These are phyloP conservation scores for Ceyx erithaca DNA, from an alignment of 2,797 vertebrate species.

Conservation along the genomic window DNA sequence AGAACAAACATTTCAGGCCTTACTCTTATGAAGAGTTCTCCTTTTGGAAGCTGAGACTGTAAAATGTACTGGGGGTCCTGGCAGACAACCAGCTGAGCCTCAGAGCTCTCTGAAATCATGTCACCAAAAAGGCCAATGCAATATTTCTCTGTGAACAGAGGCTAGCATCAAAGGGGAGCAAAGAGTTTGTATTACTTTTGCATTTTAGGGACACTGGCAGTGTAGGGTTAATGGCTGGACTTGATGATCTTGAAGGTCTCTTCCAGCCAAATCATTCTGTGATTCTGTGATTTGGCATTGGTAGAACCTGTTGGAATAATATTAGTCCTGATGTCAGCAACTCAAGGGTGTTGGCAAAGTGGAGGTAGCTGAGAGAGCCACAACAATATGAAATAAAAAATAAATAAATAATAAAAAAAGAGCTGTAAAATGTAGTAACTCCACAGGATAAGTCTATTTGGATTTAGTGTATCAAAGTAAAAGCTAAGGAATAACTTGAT, in stretches of 20 bases:
- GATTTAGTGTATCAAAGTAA: conserved; percentile 7
- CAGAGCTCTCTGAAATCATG: rapidly evolving
- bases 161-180: not conserved
- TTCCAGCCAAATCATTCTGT: too few species aligned
- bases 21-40: not conserved
- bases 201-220: not conserved
- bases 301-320: not conserved
- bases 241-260: too few species aligned
- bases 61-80: not conserved
- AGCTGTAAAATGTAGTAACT: not conserved
- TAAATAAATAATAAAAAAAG: not conserved
- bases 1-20: too few species aligned
- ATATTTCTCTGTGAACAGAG: not conserved
- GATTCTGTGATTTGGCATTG: not conserved
- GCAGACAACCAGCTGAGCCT: not conserved
- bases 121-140: not conserved
- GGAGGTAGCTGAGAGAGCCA: not conserved
- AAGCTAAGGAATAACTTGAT: conserved; percentile 34
- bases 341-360: not conserved
- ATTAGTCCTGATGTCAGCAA: not conserved
- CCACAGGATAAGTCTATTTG: conserved; percentile 7
- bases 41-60: not conserved
- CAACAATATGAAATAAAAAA: not conserved
- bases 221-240: too few species aligned
- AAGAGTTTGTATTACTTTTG: not conserved